These are phyloP conservation scores for Drosophila subobscura DNA, from an alignment of 1,140 invertebrate genomes.

Conservation along the genomic window DNA sequence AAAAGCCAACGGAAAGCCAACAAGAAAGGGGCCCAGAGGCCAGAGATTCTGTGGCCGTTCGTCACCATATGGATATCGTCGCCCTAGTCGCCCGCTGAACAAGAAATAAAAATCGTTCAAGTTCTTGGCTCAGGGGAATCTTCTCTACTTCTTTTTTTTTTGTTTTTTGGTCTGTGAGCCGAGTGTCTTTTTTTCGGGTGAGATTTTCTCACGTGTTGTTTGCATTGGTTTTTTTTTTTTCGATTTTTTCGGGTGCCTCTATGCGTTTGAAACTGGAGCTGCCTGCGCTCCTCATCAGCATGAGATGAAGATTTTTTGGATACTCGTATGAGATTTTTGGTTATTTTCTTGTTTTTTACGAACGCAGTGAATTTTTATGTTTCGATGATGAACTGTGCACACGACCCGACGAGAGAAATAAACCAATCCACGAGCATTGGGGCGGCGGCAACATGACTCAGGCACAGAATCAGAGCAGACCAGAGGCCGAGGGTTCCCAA, in stretches of 20 bases:
- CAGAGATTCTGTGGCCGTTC: conserved; percentile 46
- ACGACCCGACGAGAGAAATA: conserved; percentile 46
- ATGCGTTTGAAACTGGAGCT: conserved; percentile 70
- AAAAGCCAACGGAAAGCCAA: conserved; percentile 45
- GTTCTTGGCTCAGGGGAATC: conserved; percentile 57
- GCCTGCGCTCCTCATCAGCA: conserved; percentile 67
- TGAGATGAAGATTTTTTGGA: conserved; percentile 73
- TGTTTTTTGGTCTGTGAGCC: conserved; percentile 22
- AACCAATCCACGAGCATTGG: conserved; percentile 46
- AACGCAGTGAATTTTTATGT: conserved; percentile 82
- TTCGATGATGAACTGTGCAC: conserved; percentile 79
- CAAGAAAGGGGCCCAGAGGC: conserved; percentile 19
- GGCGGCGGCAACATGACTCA: conserved; percentile 74
- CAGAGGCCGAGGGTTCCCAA: neutral
- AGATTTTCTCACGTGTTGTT: conserved; percentile 82
- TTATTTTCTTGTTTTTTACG: conserved; percentile 44
- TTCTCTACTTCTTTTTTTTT: no score
- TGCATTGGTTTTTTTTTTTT: conserved; percentile 79
- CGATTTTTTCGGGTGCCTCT: conserved; percentile 54
- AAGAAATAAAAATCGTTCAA: conserved; percentile 82
- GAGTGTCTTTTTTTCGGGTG: conserved; percentile 54
- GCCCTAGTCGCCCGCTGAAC: conserved; percentile 71
- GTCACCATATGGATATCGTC: conserved; percentile 40
- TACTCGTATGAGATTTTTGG: conserved; percentile 1
- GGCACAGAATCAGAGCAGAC: conserved; percentile 6